Base-by-base conservation (phyloP, 1,140 invertebrate species). In the Leptinotarsa texana region DNA sequence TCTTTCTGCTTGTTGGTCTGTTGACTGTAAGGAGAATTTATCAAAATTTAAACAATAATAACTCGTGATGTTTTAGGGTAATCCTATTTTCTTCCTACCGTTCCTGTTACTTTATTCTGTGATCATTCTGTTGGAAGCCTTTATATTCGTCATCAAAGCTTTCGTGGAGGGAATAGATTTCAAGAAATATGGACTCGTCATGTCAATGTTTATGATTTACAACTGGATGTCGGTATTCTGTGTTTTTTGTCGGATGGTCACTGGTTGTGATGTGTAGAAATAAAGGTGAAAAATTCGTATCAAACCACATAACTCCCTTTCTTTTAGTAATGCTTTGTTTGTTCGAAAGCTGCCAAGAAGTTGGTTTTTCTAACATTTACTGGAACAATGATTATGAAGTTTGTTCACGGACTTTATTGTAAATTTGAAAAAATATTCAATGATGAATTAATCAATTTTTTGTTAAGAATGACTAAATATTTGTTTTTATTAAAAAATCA, bases 141-240 rank as follows among this genome's bases (percentile, higher is more conserved):
- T 79, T 8, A 77, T 82, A 63, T 80, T 82, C 72, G 33, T 80
- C 18, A 75, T 80, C 48, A 77, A 72, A 71, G 66, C 78, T 24
- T 81, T 79, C 69, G 70, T 77, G 4, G 77, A 80, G 27, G 81
- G 82, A 11, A 69, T 83, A 3, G 72, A 77, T 73, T 73, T 81
- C 13, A 74, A 77, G 61, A 83, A 82, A 68, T 63, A 68, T 33
- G 70, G 69, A 27, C 65, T 82, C 4, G 24, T 81, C 13, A 78
- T 80, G 72, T 79, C 80, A 13, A 73, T 79, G 66, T 82, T 83
- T 70, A 80, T 82, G 73, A 72, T 82, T 48, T 82, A 79, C 71
- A 82, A 82, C 67, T 83, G 82, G 82, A 48, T 79, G 51, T 73
- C 80, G 22, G 79, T 82, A 18, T 81, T 80, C 68, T 82, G 81